Evolutionary conservation across 2,888 invertebrate species (phyloP), one percentile per base, ranked within the genome.

Genomic region (Yponomeuta plumbellus): DNA sequence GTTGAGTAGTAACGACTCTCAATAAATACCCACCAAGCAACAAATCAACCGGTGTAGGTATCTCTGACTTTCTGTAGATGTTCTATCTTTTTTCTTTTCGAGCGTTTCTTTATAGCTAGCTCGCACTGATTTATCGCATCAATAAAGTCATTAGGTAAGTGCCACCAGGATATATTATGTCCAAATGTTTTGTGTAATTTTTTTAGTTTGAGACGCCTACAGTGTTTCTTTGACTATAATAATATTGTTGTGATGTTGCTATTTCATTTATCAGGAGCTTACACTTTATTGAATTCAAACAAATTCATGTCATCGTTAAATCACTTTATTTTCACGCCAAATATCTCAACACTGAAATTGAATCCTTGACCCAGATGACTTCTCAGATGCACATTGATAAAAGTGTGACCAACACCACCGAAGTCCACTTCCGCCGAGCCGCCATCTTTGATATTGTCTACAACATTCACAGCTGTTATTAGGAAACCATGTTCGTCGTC

Each of bases 261-360:
- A 34, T 34, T 34, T 34, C 8, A 34, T 34, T 34, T 8, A 34
- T 34, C 34, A 34, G 34, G 34, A 34, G 8, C 34, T 34, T 34
- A 8, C 34, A 34, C 34, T 6, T 34, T 8, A 34, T 34, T 34
- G 1, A 21, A 59, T 22, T 17, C 11, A 22, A 59, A 23, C 13
- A 22, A 13, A 52, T 3, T 1, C 1, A 44, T 17, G 44, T 52
- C 17, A n/a, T 61, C 26, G n/a, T 64, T 17, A 52, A 52, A 52
- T 52, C 44, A 52, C 44, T 52, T 52, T 52, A 21, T 39, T 69
- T 74, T 70, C 2, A 73, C 23, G 21, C 81, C 81, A 68, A 77
- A 80, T 57, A 81, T 77, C 67, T 78, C 74, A 20, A 80, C 67
- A 20, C 77, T 79, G 67, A 76, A 81, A 71, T 79, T 79, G 64